A percentile compares a stretch with the other conserved stretches of the same genome.
phyloP scores from a whole-genome alignment of 2,797 vertebrate genomes.

The Catostomus latipinnis region DNA sequence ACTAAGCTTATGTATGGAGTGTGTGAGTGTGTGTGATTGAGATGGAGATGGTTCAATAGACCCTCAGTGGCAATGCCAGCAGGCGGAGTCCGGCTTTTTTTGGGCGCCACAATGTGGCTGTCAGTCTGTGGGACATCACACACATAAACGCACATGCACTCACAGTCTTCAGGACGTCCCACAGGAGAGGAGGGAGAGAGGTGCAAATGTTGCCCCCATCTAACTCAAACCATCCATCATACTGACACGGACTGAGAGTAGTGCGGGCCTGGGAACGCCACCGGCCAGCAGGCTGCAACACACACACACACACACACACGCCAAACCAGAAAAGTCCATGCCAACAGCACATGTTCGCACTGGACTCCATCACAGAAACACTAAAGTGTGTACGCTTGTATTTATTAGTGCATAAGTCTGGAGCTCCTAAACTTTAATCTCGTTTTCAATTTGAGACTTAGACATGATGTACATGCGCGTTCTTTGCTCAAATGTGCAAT shows the following conservation, averaged over 20 bases:
- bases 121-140: slow-evolving; percentile 63
- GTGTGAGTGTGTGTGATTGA: slow-evolving; percentile 30
- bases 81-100: slow-evolving; percentile 39
- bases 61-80: slow-evolving; percentile 39
- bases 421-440: too few species aligned
- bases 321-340: slow-evolving; percentile 47
- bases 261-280: slow-evolving; percentile 43
- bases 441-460: too few species aligned
- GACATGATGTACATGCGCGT: too few species aligned
- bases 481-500: too few species aligned
- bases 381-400: neutral
- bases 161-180: slow-evolving; percentile 69
- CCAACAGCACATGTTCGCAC: slow-evolving; percentile 58
- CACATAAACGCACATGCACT: slow-evolving; percentile 23
- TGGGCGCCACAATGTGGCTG: slow-evolving; percentile 76
- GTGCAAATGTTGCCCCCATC: slow-evolving; percentile 66
- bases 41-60: slow-evolving; percentile 54
- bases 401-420: too few species aligned
- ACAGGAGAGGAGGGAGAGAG: slow-evolving; percentile 71
- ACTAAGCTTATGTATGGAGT: too few species aligned
- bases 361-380: slow-evolving; percentile 1
- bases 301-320: slow-evolving; percentile 40
- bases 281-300: slow-evolving; percentile 57
- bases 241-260: slow-evolving; percentile 60
- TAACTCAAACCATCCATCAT: slow-evolving; percentile 78